A percentile compares a stretch with the other conserved stretches of the same genome.
These are phyloP conservation scores for Chrysomela aeneicollis DNA, from an alignment of 2,888 invertebrate species.

Conservation along the genomic window DNA sequence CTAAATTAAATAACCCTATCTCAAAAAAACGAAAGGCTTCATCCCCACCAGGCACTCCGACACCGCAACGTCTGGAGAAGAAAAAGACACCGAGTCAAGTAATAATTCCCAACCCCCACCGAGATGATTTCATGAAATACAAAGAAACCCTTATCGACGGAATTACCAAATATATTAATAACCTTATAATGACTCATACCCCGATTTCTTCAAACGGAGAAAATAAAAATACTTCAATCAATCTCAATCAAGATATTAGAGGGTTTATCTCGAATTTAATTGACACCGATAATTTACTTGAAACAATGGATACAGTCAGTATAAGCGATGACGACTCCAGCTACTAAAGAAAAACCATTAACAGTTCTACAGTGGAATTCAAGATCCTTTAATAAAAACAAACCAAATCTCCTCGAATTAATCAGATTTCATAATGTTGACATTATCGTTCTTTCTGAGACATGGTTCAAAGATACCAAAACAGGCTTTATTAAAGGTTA, in stretches of 20 bases:
- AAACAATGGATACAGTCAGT: background rate
- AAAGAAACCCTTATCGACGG: background rate
- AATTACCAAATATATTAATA: background rate
- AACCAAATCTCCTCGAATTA: background rate
- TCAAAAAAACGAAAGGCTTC: background rate
- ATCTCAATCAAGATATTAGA: background rate
- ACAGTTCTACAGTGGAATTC: background rate
- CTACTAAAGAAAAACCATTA: too few relatives aligned
- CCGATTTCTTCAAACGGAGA: background rate
- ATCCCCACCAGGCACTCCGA: background rate
- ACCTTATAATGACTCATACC: background rate
- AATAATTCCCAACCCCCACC: background rate
- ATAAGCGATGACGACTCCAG: background rate
- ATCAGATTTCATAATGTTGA: background rate
- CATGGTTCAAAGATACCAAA: background rate
- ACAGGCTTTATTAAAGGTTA: background rate
- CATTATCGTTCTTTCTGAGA: background rate
- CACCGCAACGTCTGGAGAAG: background rate
- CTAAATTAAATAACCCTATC: too few relatives aligned
- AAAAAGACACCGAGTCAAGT: background rate
- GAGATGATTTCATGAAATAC: background rate
- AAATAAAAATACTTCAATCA: background rate
- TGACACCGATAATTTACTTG: background rate
- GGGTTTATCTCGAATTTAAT: background rate
- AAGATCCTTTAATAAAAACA: background rate